Evolutionary conservation across 2,888 invertebrate genomes (phyloP), one percentile per base, ranked within the genome.

Genomic region (Phalangium opilio): DNA sequence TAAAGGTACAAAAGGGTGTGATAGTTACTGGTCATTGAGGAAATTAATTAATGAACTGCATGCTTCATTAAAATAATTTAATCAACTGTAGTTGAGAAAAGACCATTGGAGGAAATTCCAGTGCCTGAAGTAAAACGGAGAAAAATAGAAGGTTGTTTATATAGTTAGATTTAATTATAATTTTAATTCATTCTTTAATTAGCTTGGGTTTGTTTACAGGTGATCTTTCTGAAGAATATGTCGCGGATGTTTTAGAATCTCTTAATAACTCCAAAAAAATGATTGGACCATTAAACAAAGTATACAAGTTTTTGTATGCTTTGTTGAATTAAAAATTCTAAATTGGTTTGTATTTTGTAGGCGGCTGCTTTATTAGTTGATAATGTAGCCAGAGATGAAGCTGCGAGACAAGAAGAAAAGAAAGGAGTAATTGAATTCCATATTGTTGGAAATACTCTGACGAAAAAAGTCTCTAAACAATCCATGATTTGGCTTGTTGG

Each of bases 401-500:
- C 81, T 5, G 90, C 91, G 0, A 83, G 91, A 62, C 71, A 81
- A 32, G 89, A 93, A 63, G 95, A 96, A 64, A 78, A 79, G 50
- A 75, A 80, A 44, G 86, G 89, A 45, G 75, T 83, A 46, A 93
- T 96, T 15, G 83, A 87, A 63, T 87, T 95, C 65, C 89, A 91
- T 60, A 81, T 98, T 7, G 81, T 96, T 45, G 86, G 87, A 3
- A 96, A 98, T 69, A 85, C 87, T 2, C 70, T 95, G 10, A 85
- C 84, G 0, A 79, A 81, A 49, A 77, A 81, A 0, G 87, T 90
- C 4, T 77, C 81, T 44, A 84, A 86, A 60, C 85, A 90, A 65
- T 85, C 86, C 1, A 85, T 91, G 77, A 73, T 91, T 8, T 93
- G 91, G 90, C 72, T 90, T 4, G 81, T 90, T 50, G 85, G 87